Evolutionary conservation across 2,888 invertebrate genomes (phyloP).

Genomic region (Hirtodrosophila histrioides): DNA sequence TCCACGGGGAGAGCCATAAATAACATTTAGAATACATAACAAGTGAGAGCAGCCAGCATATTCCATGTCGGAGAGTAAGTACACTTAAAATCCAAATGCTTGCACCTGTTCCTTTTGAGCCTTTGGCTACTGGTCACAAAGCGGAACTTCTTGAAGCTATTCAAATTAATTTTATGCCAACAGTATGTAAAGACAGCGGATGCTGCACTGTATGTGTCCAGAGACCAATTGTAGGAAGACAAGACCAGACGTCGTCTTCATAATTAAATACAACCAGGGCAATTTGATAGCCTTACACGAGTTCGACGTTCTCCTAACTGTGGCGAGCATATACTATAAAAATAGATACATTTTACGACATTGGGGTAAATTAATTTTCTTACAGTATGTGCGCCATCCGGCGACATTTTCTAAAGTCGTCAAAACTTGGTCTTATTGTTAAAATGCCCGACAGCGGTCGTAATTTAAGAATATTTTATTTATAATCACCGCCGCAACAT

Average conservation of each 20-base stretch:
- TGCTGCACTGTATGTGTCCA: constrained; percentile 39
- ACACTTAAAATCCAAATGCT: constrained; percentile 29
- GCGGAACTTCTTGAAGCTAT: constrained; percentile 39
- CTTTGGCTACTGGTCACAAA: constrained; percentile 26
- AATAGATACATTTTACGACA: background rate
- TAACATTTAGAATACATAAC: constrained; percentile 33
- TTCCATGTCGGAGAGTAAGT: background rate
- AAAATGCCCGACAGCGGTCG: no score
- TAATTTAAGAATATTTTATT: no score
- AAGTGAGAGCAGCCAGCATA: background rate
- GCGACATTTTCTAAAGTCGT: no score
- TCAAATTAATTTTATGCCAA: constrained; percentile 49
- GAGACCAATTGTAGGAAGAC: constrained; percentile 7
- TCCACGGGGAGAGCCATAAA: constrained; percentile 16
- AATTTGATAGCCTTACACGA: background rate
- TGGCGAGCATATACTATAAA: background rate
- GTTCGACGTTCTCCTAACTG: constrained; percentile 1
- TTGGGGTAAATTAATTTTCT: background rate
- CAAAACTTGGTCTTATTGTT: no score
- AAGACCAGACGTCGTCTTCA: constrained; percentile 13
- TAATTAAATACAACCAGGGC: constrained; percentile 44
- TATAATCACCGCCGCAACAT: no score
- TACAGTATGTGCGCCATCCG: background rate
- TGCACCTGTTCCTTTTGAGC: constrained; percentile 53
- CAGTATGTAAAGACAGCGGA: constrained; percentile 35